These are phyloP conservation scores for Poeciliopsis turrubarensis DNA, from an alignment of 2,113 vertebrate genomes.

Conservation along the genomic window DNA sequence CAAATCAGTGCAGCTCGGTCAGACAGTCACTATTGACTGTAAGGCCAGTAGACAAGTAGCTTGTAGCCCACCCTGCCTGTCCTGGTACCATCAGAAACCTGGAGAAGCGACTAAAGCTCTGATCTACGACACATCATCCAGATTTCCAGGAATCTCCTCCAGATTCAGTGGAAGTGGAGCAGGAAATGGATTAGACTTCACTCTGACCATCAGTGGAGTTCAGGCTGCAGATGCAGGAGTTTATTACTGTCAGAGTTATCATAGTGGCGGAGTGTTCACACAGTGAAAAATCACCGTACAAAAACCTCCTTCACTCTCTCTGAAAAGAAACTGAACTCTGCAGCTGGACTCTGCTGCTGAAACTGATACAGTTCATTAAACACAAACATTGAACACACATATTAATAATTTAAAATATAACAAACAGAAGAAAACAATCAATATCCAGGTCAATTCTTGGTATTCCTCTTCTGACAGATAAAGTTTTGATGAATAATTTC, in stretches of 20 bases:
- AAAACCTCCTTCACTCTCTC: slow-evolving; percentile 6
- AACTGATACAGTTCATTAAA: too few species aligned
- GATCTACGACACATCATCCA: background rate
- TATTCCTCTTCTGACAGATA: too few species aligned
- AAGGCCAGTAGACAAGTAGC: background rate
- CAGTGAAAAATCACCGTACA: slow-evolving; percentile 9
- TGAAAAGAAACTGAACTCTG: background rate
- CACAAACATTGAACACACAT: too few species aligned
- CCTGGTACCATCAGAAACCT: background rate
- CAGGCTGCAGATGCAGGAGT: slow-evolving; percentile 1
- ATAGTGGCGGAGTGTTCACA: background rate
- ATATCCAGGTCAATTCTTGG: too few species aligned
- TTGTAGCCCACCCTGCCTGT: too few species aligned
- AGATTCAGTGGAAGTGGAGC: slow-evolving; percentile 23
- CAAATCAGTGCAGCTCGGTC: slow-evolving; percentile 14
- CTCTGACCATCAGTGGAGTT: slow-evolving; percentile 22
- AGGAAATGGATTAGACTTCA: slow-evolving; percentile 13
- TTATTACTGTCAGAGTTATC: background rate
- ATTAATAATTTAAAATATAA: too few species aligned
- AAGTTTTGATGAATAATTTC: too few species aligned
- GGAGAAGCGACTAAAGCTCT: slow-evolving; percentile 19
- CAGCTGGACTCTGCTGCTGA: too few species aligned
- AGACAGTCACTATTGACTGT: slow-evolving; percentile 22
- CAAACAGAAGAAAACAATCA: too few species aligned
- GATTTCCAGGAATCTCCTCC: slow-evolving; percentile 16